Percentiles rank a stretch among this genome's conserved stretches.
Evolutionary conservation across 2,888 invertebrate genomes (phyloP).

Genomic region (Philaethria dido): DNA sequence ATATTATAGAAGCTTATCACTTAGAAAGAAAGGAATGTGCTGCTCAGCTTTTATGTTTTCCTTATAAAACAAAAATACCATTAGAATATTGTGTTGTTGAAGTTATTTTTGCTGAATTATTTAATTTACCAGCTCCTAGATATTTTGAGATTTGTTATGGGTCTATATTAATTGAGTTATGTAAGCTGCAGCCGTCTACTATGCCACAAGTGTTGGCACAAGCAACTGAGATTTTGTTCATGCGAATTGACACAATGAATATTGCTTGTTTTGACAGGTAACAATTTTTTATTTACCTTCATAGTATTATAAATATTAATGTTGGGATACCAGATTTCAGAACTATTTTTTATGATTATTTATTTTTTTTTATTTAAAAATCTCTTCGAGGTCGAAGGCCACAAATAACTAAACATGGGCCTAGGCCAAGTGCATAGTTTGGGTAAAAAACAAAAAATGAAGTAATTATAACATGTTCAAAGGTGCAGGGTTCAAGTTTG

Average conservation of each 20-base stretch:
- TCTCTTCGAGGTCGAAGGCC: too few species aligned
- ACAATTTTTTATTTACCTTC: conserved; percentile 40
- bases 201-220: conserved; percentile 99
- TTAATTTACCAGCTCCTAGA: conserved; percentile 94
- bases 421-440: too few species aligned
- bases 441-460: too few species aligned
- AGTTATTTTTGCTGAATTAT: conserved; percentile 97
- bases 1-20: conserved; percentile 94
- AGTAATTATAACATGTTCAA: too few species aligned
- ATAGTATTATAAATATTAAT: neutral
- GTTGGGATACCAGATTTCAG: neutral
- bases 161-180: conserved; percentile 97
- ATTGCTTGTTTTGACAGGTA: conserved; percentile 96
- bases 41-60: conserved; percentile 94
- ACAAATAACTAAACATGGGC: too few species aligned
- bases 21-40: conserved; percentile 98
- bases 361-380: too few species aligned
- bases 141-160: conserved; percentile 97
- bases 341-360: neutral
- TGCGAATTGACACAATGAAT: conserved; percentile 98
- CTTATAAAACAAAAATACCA: conserved; percentile 96
- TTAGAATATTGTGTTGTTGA: conserved; percentile 99
- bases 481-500: too few species aligned
- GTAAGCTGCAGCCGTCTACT: conserved; percentile 97
- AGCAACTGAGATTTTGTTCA: conserved; percentile 98